These are phyloP conservation scores for Anastatus disparis DNA, from an alignment of 1,140 invertebrate species.

Conservation along the genomic window DNA sequence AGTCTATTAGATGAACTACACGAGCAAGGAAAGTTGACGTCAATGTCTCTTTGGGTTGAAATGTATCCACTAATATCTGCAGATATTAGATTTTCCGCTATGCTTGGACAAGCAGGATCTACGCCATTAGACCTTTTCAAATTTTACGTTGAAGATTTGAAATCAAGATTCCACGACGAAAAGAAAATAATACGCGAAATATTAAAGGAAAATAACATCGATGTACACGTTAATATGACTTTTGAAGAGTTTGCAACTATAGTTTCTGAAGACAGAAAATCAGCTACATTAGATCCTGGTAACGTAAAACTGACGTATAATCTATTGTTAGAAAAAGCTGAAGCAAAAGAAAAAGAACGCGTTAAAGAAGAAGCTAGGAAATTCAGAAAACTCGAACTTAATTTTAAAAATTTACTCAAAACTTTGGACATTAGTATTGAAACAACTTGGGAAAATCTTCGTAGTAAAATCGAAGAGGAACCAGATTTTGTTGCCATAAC, in stretches of 20 bases:
- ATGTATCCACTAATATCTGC: slow-evolving; percentile 95
- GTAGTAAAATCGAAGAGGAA: slow-evolving; percentile 77
- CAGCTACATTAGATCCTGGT: slow-evolving; percentile 91
- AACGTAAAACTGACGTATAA: slow-evolving; percentile 98
- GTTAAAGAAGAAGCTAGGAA: slow-evolving; percentile 92
- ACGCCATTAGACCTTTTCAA: slow-evolving; percentile 98
- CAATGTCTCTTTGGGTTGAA: slow-evolving; percentile 99
- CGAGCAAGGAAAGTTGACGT: slow-evolving; percentile 96
- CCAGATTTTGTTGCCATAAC: slow-evolving; percentile 80
- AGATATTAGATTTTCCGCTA: slow-evolving; percentile 92
- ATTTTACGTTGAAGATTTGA: slow-evolving; percentile 99
- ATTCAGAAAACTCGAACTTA: slow-evolving; percentile 86
- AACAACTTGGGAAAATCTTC: slow-evolving; percentile 83
- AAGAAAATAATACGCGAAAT: slow-evolving; percentile 99
- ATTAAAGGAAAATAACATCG: slow-evolving; percentile 90
- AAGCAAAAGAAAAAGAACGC: slow-evolving; percentile 91
- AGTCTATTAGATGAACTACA: slow-evolving; percentile 91
- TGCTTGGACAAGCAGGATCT: slow-evolving; percentile 91
- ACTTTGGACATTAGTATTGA: slow-evolving; percentile 81
- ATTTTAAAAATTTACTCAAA: slow-evolving; percentile 84
- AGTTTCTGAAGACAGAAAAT: slow-evolving; percentile 94
- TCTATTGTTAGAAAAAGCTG: slow-evolving; percentile 91
- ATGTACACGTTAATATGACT: slow-evolving; percentile 87
- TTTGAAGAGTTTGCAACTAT: slow-evolving; percentile 97
- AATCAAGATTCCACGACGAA: slow-evolving; percentile 96